Base-by-base conservation (phyloP, 2,888 invertebrate species). In the Agrochola circellaris region DNA sequence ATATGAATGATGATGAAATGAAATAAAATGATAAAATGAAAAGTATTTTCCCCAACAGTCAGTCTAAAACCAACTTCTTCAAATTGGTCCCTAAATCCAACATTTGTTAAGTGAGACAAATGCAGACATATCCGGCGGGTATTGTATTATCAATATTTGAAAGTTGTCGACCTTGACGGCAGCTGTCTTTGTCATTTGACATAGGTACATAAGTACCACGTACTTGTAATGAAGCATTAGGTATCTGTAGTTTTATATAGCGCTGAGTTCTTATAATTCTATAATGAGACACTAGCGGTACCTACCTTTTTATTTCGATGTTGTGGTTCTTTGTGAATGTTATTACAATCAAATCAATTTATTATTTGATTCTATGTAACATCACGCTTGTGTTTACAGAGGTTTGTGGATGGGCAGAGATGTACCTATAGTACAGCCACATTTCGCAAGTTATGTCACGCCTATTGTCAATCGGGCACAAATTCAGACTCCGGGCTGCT, bases 131-230 rank as follows among this genome's bases (percentile, higher is more conserved):
- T 75, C 74, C 74, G 75, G 70, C 73, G 72, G 48, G 60, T 60
- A 72, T 71, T 72, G 34, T 84, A 71, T 65, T 65, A 13, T 42
- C 69, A 75, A 61, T 70, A 70, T 71, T 84, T 84, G 84, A 84
- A 84, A 84, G 84, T 84, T 81, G 85, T 71, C 34, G 81, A 56
- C 84, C 84, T 84, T 84, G 84, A 17, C 7, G 34, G 68, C 5
- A 3, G 62, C 56, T 73, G 62, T 72, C 62, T 51, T 74, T 77
- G 77, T 81, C 81, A 60, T n/a, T 42, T 81, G 69, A 73, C 74
- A 69, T 23, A 70, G n/a, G 69, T 70, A 73, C 45, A 72, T 15
- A 75, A 51, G 66, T 65, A 83, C 56, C 17, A 68, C 13, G n/a
- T 51, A 51, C 30, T 23, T 69, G 61, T 23, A 83, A 60, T 75